A percentile compares a stretch with the other conserved stretches of the same genome.
Evolutionary conservation across 2,888 invertebrate species (phyloP).

Genomic region (Allacma fusca): DNA sequence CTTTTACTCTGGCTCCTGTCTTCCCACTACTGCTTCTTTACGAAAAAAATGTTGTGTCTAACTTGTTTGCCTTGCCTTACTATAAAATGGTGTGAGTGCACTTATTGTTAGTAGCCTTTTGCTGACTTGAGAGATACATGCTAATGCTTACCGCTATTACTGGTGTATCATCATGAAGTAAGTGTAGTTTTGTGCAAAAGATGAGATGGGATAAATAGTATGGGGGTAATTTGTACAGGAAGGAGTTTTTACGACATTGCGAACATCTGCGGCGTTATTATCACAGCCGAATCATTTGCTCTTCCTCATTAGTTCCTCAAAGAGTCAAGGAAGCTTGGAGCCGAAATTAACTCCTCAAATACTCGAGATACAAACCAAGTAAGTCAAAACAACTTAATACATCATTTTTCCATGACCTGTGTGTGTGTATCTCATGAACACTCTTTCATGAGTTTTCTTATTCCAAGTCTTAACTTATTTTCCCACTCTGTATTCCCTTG

Average conservation of each 20-base stretch:
- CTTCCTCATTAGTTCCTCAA: slow-evolving; percentile 47
- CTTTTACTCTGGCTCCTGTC: background rate
- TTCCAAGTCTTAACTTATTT: background rate
- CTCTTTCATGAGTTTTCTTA: background rate
- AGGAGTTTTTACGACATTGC: slow-evolving; percentile 54
- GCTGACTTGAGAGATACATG: too few relatives aligned
- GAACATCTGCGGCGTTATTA: slow-evolving; percentile 54
- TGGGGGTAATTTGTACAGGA: slow-evolving; percentile 49
- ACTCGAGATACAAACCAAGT: slow-evolving; percentile 58
- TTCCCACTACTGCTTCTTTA: background rate
- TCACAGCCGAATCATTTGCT: slow-evolving; percentile 55
- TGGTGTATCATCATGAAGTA: background rate
- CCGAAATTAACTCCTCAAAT: slow-evolving; percentile 52
- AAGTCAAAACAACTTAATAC: slow-evolving; percentile 37
- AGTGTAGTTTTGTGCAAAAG: slow-evolving; percentile 28
- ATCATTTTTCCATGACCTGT: slow-evolving; percentile 7
- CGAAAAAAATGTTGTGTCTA: too few relatives aligned
- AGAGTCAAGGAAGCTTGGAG: slow-evolving; percentile 36
- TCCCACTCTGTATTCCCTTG: background rate
- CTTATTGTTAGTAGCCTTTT: too few relatives aligned
- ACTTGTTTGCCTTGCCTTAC: too few relatives aligned
- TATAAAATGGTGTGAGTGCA: too few relatives aligned
- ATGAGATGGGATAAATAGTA: slow-evolving; percentile 42
- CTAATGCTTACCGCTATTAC: too few relatives aligned
- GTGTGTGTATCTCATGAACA: background rate